These are phyloP conservation scores for Steromphala cineraria DNA, from an alignment of 2,888 invertebrate genomes.

Conservation along the genomic window DNA sequence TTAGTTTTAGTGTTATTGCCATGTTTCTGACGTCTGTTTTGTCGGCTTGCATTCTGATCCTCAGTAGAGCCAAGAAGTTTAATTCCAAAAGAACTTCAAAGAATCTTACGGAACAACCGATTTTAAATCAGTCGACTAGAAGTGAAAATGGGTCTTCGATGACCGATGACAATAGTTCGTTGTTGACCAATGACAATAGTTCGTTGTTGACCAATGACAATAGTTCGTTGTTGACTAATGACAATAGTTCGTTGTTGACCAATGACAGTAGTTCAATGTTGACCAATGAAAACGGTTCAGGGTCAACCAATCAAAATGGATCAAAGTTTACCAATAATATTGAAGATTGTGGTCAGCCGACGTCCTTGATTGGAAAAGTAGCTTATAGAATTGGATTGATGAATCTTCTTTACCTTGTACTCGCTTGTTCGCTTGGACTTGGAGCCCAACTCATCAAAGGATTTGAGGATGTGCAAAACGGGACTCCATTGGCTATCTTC, in stretches of 20 bases:
- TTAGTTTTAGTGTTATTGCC: conserved; percentile 91
- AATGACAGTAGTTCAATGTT: background rate
- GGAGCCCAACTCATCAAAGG: background rate
- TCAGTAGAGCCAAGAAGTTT: conserved; percentile 82
- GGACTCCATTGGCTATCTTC: background rate
- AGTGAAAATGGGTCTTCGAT: too few species aligned
- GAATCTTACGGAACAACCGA: background rate
- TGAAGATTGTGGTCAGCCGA: background rate
- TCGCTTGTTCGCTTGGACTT: background rate
- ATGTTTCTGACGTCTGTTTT: conserved; percentile 82
- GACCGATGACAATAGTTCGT: too few species aligned
- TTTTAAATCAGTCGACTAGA: too few species aligned
- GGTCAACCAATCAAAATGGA: background rate
- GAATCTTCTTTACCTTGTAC: background rate
- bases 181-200: background rate
- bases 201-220: background rate
- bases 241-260: too few species aligned
- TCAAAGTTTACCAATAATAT: background rate
- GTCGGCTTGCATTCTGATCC: conserved; percentile 90
- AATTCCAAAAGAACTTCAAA: background rate
- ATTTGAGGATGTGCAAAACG: background rate
- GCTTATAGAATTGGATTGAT: background rate
- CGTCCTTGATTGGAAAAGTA: background rate
- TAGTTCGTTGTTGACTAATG: too few species aligned
- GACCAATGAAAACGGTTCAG: background rate